These are phyloP conservation scores for Buceros bicornis DNA, from an alignment of 2,797 vertebrate species.

Conservation along the genomic window DNA sequence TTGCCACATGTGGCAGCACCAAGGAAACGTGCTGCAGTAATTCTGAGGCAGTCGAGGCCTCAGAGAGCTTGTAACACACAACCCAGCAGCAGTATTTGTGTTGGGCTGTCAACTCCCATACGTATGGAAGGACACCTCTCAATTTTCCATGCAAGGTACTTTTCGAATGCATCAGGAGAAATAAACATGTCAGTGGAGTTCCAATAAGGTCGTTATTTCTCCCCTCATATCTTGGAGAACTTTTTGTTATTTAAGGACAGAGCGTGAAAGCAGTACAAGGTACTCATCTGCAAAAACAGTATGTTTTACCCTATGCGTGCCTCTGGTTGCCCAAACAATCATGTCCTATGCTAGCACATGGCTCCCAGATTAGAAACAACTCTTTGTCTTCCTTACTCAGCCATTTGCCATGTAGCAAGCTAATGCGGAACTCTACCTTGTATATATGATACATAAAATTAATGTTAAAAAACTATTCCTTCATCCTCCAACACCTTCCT, in stretches of 20 bases:
- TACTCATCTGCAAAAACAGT: neutral
- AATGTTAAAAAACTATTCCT: neutral
- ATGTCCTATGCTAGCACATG: neutral
- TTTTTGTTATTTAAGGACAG: neutral
- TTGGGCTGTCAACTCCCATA: neutral
- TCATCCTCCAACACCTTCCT: neutral
- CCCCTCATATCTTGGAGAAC: neutral
- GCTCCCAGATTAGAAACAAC: constrained; percentile 14
- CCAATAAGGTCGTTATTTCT: neutral
- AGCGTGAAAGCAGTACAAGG: neutral
- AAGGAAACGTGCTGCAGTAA: neutral
- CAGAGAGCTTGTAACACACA: neutral
- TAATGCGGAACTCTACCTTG: constrained; percentile 1
- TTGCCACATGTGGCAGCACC: neutral
- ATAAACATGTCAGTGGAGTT: neutral
- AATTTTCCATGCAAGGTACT: neutral
- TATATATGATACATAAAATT: neutral
- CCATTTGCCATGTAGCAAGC: neutral
- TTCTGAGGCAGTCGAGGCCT: neutral
- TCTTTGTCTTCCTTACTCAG: neutral
- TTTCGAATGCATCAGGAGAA: neutral
- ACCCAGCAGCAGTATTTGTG: neutral
- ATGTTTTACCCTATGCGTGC: neutral
- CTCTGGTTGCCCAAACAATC: neutral
- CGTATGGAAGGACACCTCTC: neutral